Percentiles rank a stretch among this genome's conserved stretches.
These are phyloP conservation scores for Tragulus kanchil DNA, from an alignment of 2,113 vertebrate species.

Conservation along the genomic window DNA sequence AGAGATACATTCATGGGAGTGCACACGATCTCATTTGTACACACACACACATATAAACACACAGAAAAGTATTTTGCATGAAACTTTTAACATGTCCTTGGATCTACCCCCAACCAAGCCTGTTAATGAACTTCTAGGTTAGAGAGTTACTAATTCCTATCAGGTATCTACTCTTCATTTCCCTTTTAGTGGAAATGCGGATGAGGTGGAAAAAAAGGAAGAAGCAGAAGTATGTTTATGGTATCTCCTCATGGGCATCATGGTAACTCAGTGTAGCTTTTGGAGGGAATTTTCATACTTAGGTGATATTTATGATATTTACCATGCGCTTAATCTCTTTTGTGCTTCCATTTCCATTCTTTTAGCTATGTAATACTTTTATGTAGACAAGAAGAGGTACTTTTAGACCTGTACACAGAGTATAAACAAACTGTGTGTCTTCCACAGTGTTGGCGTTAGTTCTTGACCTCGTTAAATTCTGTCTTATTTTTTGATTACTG, in stretches of 20 bases:
- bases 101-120: not conserved
- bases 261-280: not conserved
- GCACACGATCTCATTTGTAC: not conserved
- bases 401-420: not conserved
- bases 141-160: not conserved
- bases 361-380: not conserved
- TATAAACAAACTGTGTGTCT: conserved; percentile 7
- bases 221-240: not conserved
- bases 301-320: not conserved
- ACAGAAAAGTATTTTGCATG: not conserved
- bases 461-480: not conserved
- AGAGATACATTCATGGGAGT: not conserved
- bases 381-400: not conserved
- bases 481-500: not conserved
- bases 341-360: not conserved
- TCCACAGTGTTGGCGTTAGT: not conserved
- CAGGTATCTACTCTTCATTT: not conserved
- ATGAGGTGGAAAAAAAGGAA: not conserved
- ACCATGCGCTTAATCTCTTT: not conserved
- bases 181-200: not conserved
- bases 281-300: not conserved
- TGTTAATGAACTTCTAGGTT: conserved; percentile 14
- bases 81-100: not conserved
- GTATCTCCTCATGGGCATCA: not conserved
- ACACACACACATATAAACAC: not conserved